Conservation (phyloP, 2,113 vertebrate genomes). For the Haemorhous mexicanus region DNA sequence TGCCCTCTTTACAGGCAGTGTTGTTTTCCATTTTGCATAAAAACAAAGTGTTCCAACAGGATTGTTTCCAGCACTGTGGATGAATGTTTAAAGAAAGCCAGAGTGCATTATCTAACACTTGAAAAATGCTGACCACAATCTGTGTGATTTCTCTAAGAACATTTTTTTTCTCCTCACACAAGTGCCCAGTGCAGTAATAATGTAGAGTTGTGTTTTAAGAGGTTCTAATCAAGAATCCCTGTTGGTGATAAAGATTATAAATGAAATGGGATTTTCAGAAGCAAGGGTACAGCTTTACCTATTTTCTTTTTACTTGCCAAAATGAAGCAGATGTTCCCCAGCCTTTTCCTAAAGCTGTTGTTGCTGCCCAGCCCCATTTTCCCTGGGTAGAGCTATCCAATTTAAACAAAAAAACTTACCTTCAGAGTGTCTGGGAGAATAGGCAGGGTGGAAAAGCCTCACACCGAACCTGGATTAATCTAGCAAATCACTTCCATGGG, state of each 20-base stretch:
- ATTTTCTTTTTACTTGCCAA: background rate
- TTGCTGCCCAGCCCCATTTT: background rate
- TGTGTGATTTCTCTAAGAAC: background rate
- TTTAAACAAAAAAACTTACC: background rate
- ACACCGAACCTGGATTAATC: rapidly evolving
- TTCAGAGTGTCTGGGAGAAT: rapidly evolving
- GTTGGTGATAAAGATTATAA: background rate
- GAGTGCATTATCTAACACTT: background rate
- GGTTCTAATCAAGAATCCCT: background rate
- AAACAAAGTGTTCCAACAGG: background rate
- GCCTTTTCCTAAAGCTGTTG: background rate
- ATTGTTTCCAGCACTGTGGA: background rate
- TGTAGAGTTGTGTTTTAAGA: background rate
- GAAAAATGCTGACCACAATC: background rate
- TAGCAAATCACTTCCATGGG: background rate
- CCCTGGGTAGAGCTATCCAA: background rate
- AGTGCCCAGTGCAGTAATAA: background rate
- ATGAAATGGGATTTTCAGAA: background rate
- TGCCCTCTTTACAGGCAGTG: background rate
- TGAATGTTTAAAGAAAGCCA: background rate
- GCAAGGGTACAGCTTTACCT: background rate
- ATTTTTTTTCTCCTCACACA: background rate
- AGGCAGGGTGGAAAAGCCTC: background rate
- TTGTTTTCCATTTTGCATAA: background rate
- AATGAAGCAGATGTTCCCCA: background rate